Conservation (phyloP, 2,797 vertebrate genomes). For the Crenichthys baileyi region DNA sequence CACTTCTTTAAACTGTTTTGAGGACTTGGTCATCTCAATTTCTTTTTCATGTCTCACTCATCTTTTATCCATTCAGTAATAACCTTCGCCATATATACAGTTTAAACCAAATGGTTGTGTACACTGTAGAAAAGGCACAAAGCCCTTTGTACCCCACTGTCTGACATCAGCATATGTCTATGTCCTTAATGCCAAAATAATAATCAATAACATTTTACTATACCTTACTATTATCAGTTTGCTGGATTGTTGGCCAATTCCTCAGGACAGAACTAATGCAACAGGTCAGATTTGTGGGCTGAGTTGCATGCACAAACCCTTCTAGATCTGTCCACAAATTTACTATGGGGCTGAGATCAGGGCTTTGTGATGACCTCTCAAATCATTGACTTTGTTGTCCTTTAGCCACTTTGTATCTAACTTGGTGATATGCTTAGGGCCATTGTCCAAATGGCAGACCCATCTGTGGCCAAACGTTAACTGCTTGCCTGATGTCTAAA, state of each 20-base stretch:
- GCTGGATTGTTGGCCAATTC: too few relatives aligned
- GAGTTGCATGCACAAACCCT: too few relatives aligned
- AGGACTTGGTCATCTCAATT: not conserved
- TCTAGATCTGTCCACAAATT: too few relatives aligned
- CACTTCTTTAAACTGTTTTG: not conserved
- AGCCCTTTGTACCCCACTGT: not conserved
- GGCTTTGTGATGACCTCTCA: too few relatives aligned
- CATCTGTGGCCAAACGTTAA: not conserved
- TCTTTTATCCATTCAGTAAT: not conserved
- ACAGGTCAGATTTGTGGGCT: too few relatives aligned
- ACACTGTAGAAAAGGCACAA: not conserved
- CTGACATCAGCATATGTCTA: not conserved
- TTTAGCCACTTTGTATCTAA: too few relatives aligned
- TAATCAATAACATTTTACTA: not conserved
- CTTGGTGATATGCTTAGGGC: too few relatives aligned
- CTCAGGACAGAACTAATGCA: too few relatives aligned
- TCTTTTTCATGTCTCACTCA: not conserved
- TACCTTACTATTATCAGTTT: too few relatives aligned
- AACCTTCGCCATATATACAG: not conserved
- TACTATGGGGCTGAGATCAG: too few relatives aligned
- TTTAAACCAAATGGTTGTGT: not conserved
- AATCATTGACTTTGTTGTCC: too few relatives aligned
- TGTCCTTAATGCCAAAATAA: not conserved
- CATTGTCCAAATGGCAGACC: not conserved
- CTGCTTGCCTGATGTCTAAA: not conserved